These are phyloP conservation scores for Aviceda subcristata DNA, from an alignment of 2,113 vertebrate genomes.

Conservation along the genomic window DNA sequence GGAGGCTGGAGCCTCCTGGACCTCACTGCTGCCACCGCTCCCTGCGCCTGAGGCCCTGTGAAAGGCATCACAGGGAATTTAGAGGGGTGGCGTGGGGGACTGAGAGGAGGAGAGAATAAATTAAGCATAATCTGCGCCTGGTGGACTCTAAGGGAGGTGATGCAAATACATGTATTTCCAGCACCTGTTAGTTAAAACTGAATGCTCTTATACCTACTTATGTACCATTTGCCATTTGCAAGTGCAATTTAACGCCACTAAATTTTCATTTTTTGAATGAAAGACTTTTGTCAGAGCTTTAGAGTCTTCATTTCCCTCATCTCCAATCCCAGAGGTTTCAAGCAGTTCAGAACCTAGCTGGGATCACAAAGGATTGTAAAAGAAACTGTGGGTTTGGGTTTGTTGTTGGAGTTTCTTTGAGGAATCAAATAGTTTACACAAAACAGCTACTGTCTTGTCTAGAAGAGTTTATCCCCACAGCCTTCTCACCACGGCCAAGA, in stretches of 20 bases:
- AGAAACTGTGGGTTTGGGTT: neutral
- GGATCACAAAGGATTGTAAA: neutral
- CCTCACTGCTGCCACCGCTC: neutral
- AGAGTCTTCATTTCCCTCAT: neutral
- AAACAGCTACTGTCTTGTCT: neutral
- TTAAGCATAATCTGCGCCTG: neutral
- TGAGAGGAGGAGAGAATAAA: neutral
- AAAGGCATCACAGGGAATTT: neutral
- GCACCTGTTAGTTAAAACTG: neutral
- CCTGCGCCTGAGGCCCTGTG: neutral
- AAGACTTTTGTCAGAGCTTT: neutral
- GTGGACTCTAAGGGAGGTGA: neutral
- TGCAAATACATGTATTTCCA: neutral
- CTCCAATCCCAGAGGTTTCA: neutral
- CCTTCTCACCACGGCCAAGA: neutral
- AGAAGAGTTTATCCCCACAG: neutral
- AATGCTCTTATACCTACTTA: neutral
- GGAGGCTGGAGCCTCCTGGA: neutral
- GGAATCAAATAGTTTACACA: neutral
- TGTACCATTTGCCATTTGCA: neutral
- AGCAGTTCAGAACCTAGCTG: neutral
- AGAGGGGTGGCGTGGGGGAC: neutral
- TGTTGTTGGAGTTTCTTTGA: neutral
- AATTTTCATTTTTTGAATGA: neutral
- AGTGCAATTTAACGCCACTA: neutral